These are phyloP conservation scores for Pharmacophagus antenor DNA, from an alignment of 2,888 invertebrate genomes.

Conservation along the genomic window DNA sequence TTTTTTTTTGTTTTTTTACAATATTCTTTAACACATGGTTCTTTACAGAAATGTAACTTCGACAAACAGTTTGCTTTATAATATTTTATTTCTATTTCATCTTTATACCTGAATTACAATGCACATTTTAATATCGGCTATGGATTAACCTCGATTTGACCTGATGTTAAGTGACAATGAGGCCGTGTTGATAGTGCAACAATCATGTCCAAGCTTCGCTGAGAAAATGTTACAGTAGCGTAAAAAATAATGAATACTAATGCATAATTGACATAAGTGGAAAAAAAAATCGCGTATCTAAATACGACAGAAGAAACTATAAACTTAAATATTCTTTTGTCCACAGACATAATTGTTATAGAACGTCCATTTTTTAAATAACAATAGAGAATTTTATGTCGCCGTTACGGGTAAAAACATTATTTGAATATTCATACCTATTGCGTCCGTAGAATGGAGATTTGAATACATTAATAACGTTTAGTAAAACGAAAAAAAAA, in stretches of 20 bases:
- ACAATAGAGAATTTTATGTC: conserved; percentile 71
- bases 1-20: conserved; percentile 14
- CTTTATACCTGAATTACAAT: too few relatives aligned
- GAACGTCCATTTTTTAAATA: conserved; percentile 65
- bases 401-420: conserved; percentile 71
- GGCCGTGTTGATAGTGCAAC: too few relatives aligned
- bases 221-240: too few relatives aligned
- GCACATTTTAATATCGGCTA: too few relatives aligned
- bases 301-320: conserved; percentile 35
- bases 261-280: background rate
- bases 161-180: too few relatives aligned
- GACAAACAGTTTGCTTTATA: too few relatives aligned
- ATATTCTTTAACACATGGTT: background rate
- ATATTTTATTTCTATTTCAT: too few relatives aligned
- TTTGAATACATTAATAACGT: conserved; percentile 20
- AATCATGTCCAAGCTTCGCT: too few relatives aligned
- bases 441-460: conserved; percentile 28
- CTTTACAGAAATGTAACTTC: too few relatives aligned
- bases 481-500: conserved; percentile 16
- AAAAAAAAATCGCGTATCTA: conserved; percentile 30
- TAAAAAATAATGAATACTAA: background rate
- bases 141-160: too few relatives aligned
- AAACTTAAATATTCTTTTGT: conserved; percentile 70
- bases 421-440: conserved; percentile 59
- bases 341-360: conserved; percentile 59